Conservation (phyloP, 2,888 invertebrate genomes). For the Oscheius sp. region DNA sequence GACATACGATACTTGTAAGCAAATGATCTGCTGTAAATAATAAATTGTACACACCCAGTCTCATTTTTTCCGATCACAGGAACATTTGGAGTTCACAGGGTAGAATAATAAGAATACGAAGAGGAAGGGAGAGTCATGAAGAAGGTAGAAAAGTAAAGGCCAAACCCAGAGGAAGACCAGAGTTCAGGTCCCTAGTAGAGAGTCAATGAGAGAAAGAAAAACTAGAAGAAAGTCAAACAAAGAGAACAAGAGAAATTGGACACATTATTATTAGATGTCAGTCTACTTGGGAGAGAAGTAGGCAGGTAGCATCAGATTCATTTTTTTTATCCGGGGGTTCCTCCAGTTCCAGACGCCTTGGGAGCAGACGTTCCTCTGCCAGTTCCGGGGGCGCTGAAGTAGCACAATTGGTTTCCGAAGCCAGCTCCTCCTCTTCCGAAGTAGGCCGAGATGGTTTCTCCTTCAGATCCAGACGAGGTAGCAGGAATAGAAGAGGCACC, state of each 20-base stretch:
- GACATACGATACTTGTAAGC: background rate
- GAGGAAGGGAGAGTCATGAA: too few relatives aligned
- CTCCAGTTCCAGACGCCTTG: conserved; percentile 38
- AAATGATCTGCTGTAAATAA: background rate
- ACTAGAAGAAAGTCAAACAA: too few relatives aligned
- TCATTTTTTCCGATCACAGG: background rate
- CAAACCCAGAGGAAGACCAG: too few relatives aligned
- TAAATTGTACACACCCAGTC: background rate
- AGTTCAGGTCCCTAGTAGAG: too few relatives aligned
- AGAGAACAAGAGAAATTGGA: too few relatives aligned
- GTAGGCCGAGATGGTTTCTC: conserved; percentile 47
- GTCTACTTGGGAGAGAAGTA: conserved; percentile 61
- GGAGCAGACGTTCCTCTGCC: conserved; percentile 35
- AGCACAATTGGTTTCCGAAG: conserved; percentile 37
- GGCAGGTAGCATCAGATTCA: conserved; percentile 51
- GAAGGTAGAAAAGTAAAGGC: too few relatives aligned
- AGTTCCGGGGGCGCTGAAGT: conserved; percentile 34
- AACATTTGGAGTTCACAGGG: background rate
- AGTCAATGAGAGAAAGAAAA: too few relatives aligned
- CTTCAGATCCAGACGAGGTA: conserved; percentile 38
- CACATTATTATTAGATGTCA: too few relatives aligned
- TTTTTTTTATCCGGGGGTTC: conserved; percentile 43
- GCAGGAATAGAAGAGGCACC: conserved; percentile 16
- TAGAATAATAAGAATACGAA: too few relatives aligned
- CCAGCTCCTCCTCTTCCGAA: conserved; percentile 51